phyloP scores from a whole-genome alignment of 1,140 invertebrate species.

The Glossosoma conforme region DNA sequence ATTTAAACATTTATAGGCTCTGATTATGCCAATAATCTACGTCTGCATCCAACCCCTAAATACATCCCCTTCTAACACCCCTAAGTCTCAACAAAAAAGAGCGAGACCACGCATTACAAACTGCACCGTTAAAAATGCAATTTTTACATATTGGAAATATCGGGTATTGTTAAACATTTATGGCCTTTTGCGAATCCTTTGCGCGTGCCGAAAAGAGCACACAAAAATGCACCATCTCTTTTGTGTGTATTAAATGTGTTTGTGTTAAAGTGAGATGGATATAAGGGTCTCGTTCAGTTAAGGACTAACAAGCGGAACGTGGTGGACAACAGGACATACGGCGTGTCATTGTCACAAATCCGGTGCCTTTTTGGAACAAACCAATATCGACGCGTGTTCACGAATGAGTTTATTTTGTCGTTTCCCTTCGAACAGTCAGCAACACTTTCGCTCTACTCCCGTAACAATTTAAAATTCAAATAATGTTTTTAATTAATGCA shows the following conservation, averaged over 20 bases:
- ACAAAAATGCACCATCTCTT: too few species aligned
- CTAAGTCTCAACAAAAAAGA: background rate
- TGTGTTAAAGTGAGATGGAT: too few species aligned
- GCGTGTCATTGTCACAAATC: constrained; percentile 30
- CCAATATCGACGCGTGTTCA: constrained; percentile 17
- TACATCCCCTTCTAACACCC: constrained; percentile 18
- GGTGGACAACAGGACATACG: constrained; percentile 29
- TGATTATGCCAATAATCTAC: constrained; percentile 13
- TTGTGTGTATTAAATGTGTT: constrained; percentile 6
- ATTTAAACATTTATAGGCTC: constrained; percentile 32
- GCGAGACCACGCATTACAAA: constrained; percentile 8
- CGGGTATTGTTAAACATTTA: constrained; percentile 32
- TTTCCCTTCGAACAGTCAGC: constrained; percentile 11
- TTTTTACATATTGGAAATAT: constrained; percentile 31
- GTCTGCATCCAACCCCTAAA: background rate
- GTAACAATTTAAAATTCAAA: constrained; percentile 18
- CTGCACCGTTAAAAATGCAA: constrained; percentile 20
- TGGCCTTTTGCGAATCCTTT: constrained; percentile 31
- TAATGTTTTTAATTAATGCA: too few species aligned
- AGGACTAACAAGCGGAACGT: constrained; percentile 18
- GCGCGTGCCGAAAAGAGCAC: constrained; percentile 8
- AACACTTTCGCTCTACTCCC: constrained; percentile 2
- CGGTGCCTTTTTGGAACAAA: constrained; percentile 15
- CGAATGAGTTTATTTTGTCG: constrained; percentile 22
- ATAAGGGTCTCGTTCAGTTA: background rate